These are phyloP conservation scores for Isaurus tuberculatus DNA, from an alignment of 92 coral and sea anemone species.

Conservation along the genomic window DNA sequence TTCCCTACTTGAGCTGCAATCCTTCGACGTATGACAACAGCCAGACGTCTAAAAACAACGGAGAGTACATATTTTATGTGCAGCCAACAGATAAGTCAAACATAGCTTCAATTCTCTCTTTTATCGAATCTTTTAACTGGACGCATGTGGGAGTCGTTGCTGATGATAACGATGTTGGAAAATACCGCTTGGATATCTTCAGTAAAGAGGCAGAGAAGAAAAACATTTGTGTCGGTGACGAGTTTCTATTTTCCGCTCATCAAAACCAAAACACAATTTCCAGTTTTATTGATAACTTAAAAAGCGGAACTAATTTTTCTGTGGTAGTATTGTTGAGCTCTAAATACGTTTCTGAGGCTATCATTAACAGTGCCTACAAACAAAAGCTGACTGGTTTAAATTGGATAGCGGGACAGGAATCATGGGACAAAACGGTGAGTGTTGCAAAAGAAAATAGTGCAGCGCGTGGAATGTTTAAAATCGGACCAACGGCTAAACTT, in stretches of 20 bases:
- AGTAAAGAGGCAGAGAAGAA: constrained; percentile 57
- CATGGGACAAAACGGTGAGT: constrained; percentile 73
- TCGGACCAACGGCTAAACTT: constrained; percentile 66
- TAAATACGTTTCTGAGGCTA: constrained; percentile 55
- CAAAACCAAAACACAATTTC: constrained; percentile 58
- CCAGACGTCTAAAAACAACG: constrained; percentile 21
- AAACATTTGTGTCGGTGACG: constrained; percentile 66
- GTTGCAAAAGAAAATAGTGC: constrained; percentile 70
- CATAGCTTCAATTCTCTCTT: constrained; percentile 71
- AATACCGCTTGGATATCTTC: constrained; percentile 43
- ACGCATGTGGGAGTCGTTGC: constrained; percentile 74
- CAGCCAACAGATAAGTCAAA: constrained; percentile 70
- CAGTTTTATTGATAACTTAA: constrained; percentile 56
- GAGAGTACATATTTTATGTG: constrained; percentile 66
- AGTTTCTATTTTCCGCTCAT: constrained; percentile 57
- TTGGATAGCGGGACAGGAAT: constrained; percentile 76
- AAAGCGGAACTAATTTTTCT: constrained; percentile 71
- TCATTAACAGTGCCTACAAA: constrained; percentile 76
- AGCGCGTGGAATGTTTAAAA: constrained; percentile 81
- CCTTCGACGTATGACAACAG: constrained; percentile 61
- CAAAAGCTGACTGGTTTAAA: constrained; percentile 71
- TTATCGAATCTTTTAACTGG: constrained; percentile 83
- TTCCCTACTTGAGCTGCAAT: constrained; percentile 79
- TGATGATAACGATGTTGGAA: constrained; percentile 61
- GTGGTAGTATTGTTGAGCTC: constrained; percentile 77